Conservation (phyloP, 2,797 vertebrate genomes). For the Cheirogaleus major region DNA sequence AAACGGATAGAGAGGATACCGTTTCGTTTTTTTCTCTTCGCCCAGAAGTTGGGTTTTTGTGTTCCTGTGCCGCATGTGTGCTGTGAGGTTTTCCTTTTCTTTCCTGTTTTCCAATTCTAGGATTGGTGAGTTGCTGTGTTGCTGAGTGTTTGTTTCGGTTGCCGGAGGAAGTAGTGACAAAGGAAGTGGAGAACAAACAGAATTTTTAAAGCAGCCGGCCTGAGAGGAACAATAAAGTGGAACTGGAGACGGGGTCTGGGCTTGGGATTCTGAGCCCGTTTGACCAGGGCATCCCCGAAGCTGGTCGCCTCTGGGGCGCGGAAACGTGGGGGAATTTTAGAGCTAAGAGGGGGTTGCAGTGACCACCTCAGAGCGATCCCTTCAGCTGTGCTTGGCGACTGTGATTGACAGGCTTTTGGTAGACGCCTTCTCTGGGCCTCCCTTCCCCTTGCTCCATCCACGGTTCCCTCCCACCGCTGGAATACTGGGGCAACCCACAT, state of each 20-base stretch:
- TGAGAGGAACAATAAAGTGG: constrained; percentile 54
- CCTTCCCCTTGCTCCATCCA: background rate
- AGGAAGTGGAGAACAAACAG: constrained; percentile 62
- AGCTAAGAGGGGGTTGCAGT: background rate
- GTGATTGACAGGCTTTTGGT: background rate
- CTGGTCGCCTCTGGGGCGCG: background rate
- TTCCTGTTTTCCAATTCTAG: background rate
- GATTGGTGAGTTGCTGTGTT: background rate
- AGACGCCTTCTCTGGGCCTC: background rate
- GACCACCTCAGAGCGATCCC: too few relatives aligned
- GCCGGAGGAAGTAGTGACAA: constrained; percentile 67
- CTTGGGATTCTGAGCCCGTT: background rate
- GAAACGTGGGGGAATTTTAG: background rate
- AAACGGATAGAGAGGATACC: background rate
- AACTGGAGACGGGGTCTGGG: background rate
- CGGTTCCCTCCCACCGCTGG: too few relatives aligned
- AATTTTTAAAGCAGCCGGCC: constrained; percentile 53
- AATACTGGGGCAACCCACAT: background rate
- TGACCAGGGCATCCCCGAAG: background rate
- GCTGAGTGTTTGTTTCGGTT: constrained; percentile 69
- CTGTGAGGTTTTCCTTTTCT: constrained; percentile 5
- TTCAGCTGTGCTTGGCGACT: background rate
- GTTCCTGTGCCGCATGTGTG: background rate
- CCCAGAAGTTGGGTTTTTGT: background rate
- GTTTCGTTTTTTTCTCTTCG: too few relatives aligned